phyloP scores from a whole-genome alignment of 2,113 vertebrate species.

The Petrocephalus microphthalmus region DNA sequence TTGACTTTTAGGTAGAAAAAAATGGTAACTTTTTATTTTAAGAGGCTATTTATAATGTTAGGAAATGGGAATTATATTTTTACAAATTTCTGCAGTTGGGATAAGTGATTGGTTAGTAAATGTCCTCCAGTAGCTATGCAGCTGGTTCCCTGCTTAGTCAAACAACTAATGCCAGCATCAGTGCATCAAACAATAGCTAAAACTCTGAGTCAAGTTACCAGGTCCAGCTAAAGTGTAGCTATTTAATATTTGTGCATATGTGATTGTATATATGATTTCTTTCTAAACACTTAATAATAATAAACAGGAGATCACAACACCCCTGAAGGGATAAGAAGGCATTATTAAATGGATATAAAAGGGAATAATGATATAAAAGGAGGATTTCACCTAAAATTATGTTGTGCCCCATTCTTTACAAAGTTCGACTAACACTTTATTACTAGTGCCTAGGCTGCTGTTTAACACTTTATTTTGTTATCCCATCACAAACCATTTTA shows the following conservation, averaged over 20 bases:
- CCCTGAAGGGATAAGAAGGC: neutral
- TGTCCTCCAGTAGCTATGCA: no score
- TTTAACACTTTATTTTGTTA: neutral
- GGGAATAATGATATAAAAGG: neutral
- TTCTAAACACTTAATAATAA: neutral
- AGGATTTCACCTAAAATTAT: neutral
- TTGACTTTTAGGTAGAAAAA: neutral
- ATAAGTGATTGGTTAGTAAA: neutral
- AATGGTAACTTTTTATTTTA: slow-evolving; percentile 12
- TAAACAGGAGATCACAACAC: neutral
- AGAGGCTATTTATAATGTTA: neutral
- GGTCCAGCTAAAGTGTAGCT: neutral
- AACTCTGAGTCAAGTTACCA: neutral
- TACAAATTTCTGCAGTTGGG: neutral
- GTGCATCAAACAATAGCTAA: neutral
- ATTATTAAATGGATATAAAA: neutral
- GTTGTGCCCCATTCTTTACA: neutral
- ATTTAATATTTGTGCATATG: neutral
- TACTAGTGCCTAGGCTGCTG: neutral
- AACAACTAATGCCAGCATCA: neutral
- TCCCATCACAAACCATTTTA: neutral
- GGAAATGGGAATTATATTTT: neutral
- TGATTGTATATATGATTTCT: neutral
- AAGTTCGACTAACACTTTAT: neutral
- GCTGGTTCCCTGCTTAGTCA: neutral